Conservation (phyloP, 2,888 invertebrate species). For the Drosophila anomalata region DNA sequence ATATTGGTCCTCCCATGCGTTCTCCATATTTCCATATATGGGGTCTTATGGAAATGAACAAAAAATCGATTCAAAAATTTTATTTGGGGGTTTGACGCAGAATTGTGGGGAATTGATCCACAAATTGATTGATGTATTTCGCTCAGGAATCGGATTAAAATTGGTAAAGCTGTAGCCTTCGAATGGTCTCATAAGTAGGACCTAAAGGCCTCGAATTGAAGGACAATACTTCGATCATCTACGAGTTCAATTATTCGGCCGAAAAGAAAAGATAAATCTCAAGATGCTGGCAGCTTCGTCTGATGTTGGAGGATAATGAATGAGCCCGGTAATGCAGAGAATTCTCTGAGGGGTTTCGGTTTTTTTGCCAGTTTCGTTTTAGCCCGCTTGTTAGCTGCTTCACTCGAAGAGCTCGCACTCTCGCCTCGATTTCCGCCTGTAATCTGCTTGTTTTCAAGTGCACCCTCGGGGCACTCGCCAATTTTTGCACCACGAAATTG, state of each 20-base stretch:
- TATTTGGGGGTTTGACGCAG: too few relatives aligned
- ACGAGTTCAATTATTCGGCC: constrained; percentile 12
- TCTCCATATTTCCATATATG: neutral
- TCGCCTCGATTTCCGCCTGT: constrained; percentile 65
- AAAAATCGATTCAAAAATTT: too few relatives aligned
- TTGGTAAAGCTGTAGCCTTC: neutral
- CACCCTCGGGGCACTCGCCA: constrained; percentile 55
- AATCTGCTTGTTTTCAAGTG: constrained; percentile 61
- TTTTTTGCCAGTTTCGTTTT: constrained; percentile 21
- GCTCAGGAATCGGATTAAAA: neutral
- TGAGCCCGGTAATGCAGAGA: constrained; percentile 12
- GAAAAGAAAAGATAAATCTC: neutral
- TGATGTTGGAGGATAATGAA: constrained; percentile 3
- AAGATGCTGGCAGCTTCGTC: neutral
- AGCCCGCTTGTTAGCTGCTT: constrained; percentile 53
- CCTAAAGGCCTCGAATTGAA: neutral
- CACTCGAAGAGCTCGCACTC: constrained; percentile 20
- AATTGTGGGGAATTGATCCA: too few relatives aligned
- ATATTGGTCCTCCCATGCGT: neutral
- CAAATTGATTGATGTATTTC: neutral
- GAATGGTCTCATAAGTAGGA: neutral
- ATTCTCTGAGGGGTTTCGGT: constrained; percentile 28
- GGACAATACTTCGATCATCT: constrained; percentile 11
- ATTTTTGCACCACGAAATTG: constrained; percentile 72
- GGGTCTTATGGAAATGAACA: neutral